Evolutionary conservation across 2,113 vertebrate species (phyloP), one percentile per base, ranked within the genome.

Genomic region (Tyto alba): DNA sequence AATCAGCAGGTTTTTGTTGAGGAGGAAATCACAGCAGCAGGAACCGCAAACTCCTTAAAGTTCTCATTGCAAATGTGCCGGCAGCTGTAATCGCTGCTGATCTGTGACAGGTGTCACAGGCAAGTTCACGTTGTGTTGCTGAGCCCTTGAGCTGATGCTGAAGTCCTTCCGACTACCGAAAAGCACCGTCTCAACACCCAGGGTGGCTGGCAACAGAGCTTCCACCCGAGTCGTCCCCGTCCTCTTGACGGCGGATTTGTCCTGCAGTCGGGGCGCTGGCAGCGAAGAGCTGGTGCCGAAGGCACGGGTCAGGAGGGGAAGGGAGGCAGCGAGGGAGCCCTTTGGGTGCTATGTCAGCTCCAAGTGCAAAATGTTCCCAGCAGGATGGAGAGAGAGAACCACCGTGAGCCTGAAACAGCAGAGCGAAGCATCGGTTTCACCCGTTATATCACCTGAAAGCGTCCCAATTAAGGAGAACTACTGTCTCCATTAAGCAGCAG

Each of bases 121-220:
- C 16, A 50, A 47, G 40, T 34, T 59, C 26, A 2, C 29, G 2
- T 29, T 40, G 34, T 19, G 20, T 55, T 57, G 41, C 53, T 41
- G 64, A 78, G 8, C 38, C 19, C n/a, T 29, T n/a, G 23, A 43
- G 68, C 52, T 63, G 69, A 17, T 25, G 72, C 15, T 45, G 3
- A 84, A 78, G 20, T 26, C 40, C 40, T 91, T 76, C 36, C 1
- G 5, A 9, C 14, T 27, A 10, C 48, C 30, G 52, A 38, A 43
- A 62, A 59, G 16, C 1, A 0, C 16, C 0, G 0, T 48, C 85
- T 64, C 30, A n/a, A n/a, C 5, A 1, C 60, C n/a, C 26, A 5
- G 50, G 45, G 62, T 8, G 40, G 40, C 38, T 47, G 81, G 26
- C 73, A 74, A 73, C 52, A 82, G 40, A 47, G 34, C 73, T 79